Base-by-base conservation (phyloP, 30 jellyfish, hydroid and myxozoan species). In the Aurelia aurita region DNA sequence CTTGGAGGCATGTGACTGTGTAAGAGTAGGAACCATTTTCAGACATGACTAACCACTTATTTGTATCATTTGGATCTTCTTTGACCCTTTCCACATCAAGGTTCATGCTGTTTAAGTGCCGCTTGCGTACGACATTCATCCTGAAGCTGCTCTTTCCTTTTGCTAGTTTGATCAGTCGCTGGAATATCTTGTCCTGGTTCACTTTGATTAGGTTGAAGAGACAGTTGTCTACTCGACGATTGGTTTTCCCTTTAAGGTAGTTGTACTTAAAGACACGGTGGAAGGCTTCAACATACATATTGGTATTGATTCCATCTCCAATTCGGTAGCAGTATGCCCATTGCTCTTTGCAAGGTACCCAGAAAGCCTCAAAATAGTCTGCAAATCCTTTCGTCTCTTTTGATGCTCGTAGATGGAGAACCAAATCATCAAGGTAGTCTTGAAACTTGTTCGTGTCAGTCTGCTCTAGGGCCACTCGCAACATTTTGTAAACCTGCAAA, bases 201-300 rank as follows among this genome's bases (percentile, higher is more conserved):
- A 20, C 35, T 34, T 75, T 57, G 76, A 23, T 14, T 29, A 75
- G 78, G 7, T 75, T 55, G 35, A 53, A 28, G 32, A 75, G 87
- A 77, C 87, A 75, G 28, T 28, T 46, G 39, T 75, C 87, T 21
- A 75, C 74, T 51, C 77, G 35, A 20, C 59, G 20, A 46, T 75
- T 75, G 8, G 26, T 18, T 75, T 53, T 75, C 61, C 75, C 87
- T 20, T 75, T 32, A 11, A 47, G 87, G 29, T 75, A 75, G 29
- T 25, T 75, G 75, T 75, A 75, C 27, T 75, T 75, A 23, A 75
- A 32, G 58, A 75, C 87, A 26, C 87, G 61, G 22, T 75, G 87
- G 76, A 75, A 72, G 63, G 69, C 84, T 25, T 72, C 69, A 22
- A 43, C 68, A 46, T 19, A 53, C 84, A 72, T 72, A n/a, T 57